Evolutionary conservation across 2,888 invertebrate genomes (phyloP), one percentile per base, ranked within the genome.

Genomic region (Monopis laevigella): DNA sequence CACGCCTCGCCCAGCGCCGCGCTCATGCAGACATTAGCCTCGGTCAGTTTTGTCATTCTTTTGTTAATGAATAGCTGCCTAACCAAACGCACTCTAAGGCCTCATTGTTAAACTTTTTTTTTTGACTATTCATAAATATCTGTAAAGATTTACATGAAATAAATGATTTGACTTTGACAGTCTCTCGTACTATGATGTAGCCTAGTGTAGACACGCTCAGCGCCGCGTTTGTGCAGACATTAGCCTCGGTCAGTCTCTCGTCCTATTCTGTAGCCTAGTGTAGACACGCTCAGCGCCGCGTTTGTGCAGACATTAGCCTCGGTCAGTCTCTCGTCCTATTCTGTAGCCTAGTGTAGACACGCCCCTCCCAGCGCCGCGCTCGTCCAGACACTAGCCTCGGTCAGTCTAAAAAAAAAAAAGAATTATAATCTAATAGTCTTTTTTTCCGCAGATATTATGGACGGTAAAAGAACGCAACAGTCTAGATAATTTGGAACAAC

Each of bases 381-480:
- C 51, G 75, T 89, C 36, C 92, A 93, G 53, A 91, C 91, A 46
- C 86, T 92, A 32, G 90, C 95, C 3, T 88, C 92, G 27, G 90
- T 95, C 26, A 45, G 32, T 32, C 14, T n/a, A n/a, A n/a, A n/a
- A n/a, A n/a, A n/a, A n/a, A n/a, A n/a, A n/a, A n/a, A n/a, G n/a
- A n/a, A n/a, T n/a, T n/a, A n/a, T n/a, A n/a, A n/a, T n/a, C n/a
- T n/a, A n/a, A n/a, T n/a, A n/a, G n/a, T n/a, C n/a, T n/a, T n/a
- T n/a, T n/a, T n/a, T n/a, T n/a, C n/a, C 11, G 2, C 56, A 78
- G 78, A 71, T 77, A 4, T 45, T 82, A 43, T 82, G 81, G 81
- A 84, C 87, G 16, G 81, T 88, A 10, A 86, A 89, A 54, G 84
- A 86, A 47, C 82, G 86, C 11, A 78, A 82, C 42, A 17, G 10